Conservation (phyloP, 2,113 vertebrate genomes). For the Cottus gobio region DNA sequence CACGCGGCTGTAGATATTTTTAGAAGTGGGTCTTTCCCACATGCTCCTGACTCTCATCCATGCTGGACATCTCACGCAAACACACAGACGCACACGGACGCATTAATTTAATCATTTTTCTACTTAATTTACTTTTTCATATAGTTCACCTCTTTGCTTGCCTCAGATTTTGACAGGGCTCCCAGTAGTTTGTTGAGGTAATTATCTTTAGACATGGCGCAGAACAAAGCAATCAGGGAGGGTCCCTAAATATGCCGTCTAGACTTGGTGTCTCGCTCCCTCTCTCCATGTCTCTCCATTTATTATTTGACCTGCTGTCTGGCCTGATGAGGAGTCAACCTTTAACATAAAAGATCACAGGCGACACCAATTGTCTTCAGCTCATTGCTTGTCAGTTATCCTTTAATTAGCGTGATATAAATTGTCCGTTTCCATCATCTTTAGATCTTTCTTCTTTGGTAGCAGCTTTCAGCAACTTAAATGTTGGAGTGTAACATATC, state of each 20-base stretch:
- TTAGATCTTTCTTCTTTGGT: background rate
- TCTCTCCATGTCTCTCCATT: conserved; percentile 63
- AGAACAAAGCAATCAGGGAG: conserved; percentile 84
- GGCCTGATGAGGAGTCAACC: conserved; percentile 63
- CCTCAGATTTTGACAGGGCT: conserved; percentile 61
- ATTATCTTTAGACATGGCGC: conserved; percentile 84
- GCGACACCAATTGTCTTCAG: conserved; percentile 52
- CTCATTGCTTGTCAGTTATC: conserved; percentile 55
- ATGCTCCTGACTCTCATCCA: background rate
- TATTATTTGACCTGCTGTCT: conserved; percentile 73
- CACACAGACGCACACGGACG: background rate
- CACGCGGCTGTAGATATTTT: conserved; percentile 43
- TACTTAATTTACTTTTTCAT: conserved; percentile 31
- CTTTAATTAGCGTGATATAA: conserved; percentile 37
- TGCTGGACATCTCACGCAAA: background rate
- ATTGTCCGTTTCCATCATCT: background rate
- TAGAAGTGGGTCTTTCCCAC: background rate
- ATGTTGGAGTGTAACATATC: conserved; percentile 9
- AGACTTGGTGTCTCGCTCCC: conserved; percentile 82
- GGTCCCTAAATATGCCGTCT: conserved; percentile 80
- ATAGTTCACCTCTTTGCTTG: conserved; percentile 45
- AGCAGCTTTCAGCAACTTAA: conserved; percentile 39
- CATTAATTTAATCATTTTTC: conserved; percentile 5
- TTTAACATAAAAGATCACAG: conserved; percentile 62
- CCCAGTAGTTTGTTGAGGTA: conserved; percentile 75